Evolutionary conservation across 2,797 vertebrate species (phyloP), one percentile per base, ranked within the genome.

Genomic region (Thaleichthys pacificus): DNA sequence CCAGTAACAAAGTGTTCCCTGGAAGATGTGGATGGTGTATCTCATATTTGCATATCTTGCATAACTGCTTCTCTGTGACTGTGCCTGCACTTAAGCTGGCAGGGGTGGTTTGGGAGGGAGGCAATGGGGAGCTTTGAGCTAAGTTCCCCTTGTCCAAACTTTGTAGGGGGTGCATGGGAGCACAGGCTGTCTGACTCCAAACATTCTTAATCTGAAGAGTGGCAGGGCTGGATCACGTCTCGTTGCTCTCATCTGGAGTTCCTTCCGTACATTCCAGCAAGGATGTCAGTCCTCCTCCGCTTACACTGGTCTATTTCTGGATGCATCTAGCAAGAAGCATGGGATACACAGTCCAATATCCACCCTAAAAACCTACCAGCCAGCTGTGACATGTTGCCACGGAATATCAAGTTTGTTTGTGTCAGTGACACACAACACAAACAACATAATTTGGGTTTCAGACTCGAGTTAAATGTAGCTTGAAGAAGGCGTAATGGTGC

Each of bases 221-320:
- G 70, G 77, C 80, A 80, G 17, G 51, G 57, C 66, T 12, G 62
- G 30, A 1, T 28, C 79, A 78, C 65, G 56, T 73, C 78, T 30
- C 85, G 83, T 80, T 22, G 77, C 84, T 87, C 83, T 86, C 85
- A 82, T 85, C 81, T 89, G 83, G 86, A 80, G 72, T 89, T 88
- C 81, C 84, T 84, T 86, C 81, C 60, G 71, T 71, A 84, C 89
- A 89, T 92, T 92, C 90, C 87, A 67, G 71, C 22, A 63, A 84
- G 78, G 84, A 90, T 85, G 90, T 90, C 86, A 74, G 88, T 85
- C 89, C 88, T 86, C 80, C 89, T 93, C 89, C 80, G 69, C 87
- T 94, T 93, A 90, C 91, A 90, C 79, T 65, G 70, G 75, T 90
- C 92, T 94, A 94, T 94, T 94, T 90, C 85, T 88, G 85, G 82